These are phyloP conservation scores for Tachypleus tridentatus DNA, from an alignment of 1,140 invertebrate species.

Conservation along the genomic window DNA sequence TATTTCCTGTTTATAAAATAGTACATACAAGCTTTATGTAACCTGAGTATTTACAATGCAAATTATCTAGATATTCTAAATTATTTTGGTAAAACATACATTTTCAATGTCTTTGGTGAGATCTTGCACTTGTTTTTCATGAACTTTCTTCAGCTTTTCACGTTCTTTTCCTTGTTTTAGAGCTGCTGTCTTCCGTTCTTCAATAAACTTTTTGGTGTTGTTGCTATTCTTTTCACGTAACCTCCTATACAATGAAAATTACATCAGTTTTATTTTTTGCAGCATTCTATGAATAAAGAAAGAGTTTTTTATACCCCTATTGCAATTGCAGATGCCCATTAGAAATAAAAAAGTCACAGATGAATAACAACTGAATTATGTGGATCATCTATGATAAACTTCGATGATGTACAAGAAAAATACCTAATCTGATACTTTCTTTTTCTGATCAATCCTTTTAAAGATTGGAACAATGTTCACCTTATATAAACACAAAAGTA, in stretches of 20 bases:
- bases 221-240: constrained; percentile 92
- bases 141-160: constrained; percentile 80
- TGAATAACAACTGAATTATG: too few relatives aligned
- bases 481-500: background rate
- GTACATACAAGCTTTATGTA: background rate
- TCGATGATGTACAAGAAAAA: too few relatives aligned
- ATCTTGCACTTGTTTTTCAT: constrained; percentile 66
- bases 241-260: constrained; percentile 29
- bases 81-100: constrained; percentile 10
- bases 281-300: constrained; percentile 36
- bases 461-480: background rate
- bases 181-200: constrained; percentile 76
- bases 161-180: constrained; percentile 87
- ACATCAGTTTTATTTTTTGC: background rate
- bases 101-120: constrained; percentile 21
- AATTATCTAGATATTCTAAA: background rate
- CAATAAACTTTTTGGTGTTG: constrained; percentile 98
- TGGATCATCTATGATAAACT: too few relatives aligned
- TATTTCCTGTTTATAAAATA: too few relatives aligned
- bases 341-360: constrained; percentile 1
- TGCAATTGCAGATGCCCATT: background rate
- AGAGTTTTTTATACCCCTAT: constrained; percentile 2
- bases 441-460: background rate
- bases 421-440: background rate
- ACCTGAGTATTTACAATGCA: background rate